phyloP scores from a whole-genome alignment of 2,888 invertebrate species.

The Drosophila robusta region DNA sequence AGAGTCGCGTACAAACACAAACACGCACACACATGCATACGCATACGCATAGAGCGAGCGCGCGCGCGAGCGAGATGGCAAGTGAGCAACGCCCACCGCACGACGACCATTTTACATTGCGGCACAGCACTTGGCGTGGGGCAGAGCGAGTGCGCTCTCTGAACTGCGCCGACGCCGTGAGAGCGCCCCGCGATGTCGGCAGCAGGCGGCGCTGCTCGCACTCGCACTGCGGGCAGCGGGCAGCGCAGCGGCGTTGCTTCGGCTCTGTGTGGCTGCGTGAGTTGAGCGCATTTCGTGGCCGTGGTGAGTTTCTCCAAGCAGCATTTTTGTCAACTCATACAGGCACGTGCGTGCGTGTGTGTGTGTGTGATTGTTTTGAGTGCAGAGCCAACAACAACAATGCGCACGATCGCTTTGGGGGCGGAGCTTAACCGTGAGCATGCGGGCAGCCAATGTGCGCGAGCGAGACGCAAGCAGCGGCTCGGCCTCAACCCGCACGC shows the following conservation, averaged over 20 bases:
- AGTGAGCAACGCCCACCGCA: constrained; percentile 71
- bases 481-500: constrained; percentile 31
- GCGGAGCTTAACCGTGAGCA: constrained; percentile 55
- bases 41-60: not conserved
- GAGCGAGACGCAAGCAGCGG: constrained; percentile 54
- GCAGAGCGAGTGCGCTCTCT: constrained; percentile 44
- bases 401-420: constrained; percentile 72
- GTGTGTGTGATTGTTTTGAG: constrained; percentile 1
- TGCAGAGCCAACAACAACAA: constrained; percentile 47
- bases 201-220: constrained; percentile 48
- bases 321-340: constrained; percentile 49
- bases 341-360: not conserved
- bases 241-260: constrained; percentile 8
- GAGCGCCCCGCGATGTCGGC: constrained; percentile 35
- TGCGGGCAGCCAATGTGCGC: constrained; percentile 27
- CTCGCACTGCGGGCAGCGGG: constrained; percentile 17
- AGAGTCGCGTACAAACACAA: not conserved
- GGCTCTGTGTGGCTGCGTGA: constrained; percentile 22
- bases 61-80: constrained; percentile 47
- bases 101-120: constrained; percentile 74
- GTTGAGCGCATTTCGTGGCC: constrained; percentile 27
- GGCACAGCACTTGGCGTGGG: constrained; percentile 44
- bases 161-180: constrained; percentile 56
- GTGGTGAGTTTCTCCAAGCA: constrained; percentile 66
- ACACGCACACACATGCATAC: not conserved